Base-by-base conservation (phyloP, 2,113 vertebrate genomes). In the Hemibates koningsi region DNA sequence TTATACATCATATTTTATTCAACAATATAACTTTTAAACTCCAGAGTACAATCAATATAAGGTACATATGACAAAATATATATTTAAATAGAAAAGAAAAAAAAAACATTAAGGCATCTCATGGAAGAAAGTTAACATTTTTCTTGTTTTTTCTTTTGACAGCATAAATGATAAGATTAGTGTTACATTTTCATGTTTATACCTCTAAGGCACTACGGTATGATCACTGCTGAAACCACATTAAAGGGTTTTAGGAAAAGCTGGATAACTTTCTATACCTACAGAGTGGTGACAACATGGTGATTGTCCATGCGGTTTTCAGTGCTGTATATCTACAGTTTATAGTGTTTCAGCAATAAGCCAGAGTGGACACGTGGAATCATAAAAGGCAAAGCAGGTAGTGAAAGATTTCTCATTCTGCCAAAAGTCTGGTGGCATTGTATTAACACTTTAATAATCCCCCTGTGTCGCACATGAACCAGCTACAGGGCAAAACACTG, bases 41-140 rank as follows among this genome's bases (percentile, higher is more conserved):
- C 95, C 54, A 89, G 95, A 93, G 91, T 96, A 95, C 92, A 95
- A 93, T 94, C 90, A 90, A 91, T 95, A 88, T 66, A 92, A 95
- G 93, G 89, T 95, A 96, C 82, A 92, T 91, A 87, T 95, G 93
- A 94, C 92, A 95, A 95, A 94, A 95, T 94, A 95, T 93, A 95
- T 92, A 78, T 93, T 96, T 95, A 95, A 95, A 95, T 94, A 96
- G 88, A 90, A 89, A 82, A 71, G 82, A 83, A 87, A 90, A 68
- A 90, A 68, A 91, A 92, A 88, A 89, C 89, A 90, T 92, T 85
- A 88, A 91, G 90, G 91, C 85, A 89, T 89, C 90, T 94, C 83
- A 90, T 34, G 63, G 82, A 93, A 83, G 85, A 79, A 84, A 89
- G 80, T 86, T 87, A 86, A 90, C 80, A 92, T 86, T 90, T 82